phyloP scores from a whole-genome alignment of 1,140 invertebrate genomes.

The Pseudomyrmex flavicornis region DNA sequence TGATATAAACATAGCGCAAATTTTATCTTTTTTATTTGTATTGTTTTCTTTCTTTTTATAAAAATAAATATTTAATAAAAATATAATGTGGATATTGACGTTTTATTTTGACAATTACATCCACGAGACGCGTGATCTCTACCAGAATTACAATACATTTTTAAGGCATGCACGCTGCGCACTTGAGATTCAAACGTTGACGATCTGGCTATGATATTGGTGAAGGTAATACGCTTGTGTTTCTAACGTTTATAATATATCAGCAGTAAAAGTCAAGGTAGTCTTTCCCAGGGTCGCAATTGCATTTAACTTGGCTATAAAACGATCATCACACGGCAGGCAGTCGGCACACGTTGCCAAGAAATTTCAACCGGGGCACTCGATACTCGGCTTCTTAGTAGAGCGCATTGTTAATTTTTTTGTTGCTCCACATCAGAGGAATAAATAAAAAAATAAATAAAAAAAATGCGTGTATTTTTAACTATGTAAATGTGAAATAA shows the following conservation, averaged over 20 bases:
- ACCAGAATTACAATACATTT: background rate
- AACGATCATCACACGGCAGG: constrained; percentile 73
- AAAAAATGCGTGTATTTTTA: too few species aligned
- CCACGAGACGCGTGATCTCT: background rate
- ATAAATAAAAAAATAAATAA: background rate
- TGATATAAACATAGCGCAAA: background rate
- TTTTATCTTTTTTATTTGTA: background rate
- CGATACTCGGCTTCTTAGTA: constrained; percentile 22
- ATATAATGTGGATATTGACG: background rate
- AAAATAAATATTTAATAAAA: background rate
- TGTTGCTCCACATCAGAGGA: background rate
- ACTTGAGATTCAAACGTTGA: background rate
- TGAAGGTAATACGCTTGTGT: background rate
- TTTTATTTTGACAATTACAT: background rate
- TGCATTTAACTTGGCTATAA: constrained; percentile 72
- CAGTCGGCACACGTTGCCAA: constrained; percentile 60
- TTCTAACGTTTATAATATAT: constrained; percentile 57
- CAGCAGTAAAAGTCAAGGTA: constrained; percentile 69
- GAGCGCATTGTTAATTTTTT: constrained; percentile 1
- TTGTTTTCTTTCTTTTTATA: background rate
- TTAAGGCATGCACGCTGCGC: background rate
- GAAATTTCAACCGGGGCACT: constrained; percentile 24
- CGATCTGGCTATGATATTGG: background rate
- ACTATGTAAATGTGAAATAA: background rate
- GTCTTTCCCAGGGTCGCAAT: constrained; percentile 75